These are phyloP conservation scores for Dicaeum eximium DNA, from an alignment of 2,113 vertebrate genomes.

Conservation along the genomic window DNA sequence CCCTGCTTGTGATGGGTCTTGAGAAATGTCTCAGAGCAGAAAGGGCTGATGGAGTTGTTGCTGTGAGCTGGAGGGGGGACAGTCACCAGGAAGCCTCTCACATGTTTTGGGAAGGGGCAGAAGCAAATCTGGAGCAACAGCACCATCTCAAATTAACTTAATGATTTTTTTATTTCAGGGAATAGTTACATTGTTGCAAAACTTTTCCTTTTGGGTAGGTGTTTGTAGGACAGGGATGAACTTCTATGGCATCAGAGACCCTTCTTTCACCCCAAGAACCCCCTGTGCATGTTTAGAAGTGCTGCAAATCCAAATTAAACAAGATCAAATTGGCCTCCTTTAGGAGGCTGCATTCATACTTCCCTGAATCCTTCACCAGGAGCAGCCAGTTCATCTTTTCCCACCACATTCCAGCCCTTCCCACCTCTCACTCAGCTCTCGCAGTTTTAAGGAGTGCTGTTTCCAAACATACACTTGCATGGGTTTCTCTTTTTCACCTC, in stretches of 20 bases:
- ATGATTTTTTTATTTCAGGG: not conserved
- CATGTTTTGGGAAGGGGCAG: not conserved
- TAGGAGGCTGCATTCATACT: accelerated
- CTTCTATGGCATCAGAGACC: not conserved
- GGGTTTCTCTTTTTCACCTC: not conserved
- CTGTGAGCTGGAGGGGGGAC: not conserved
- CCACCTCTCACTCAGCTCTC: not conserved
- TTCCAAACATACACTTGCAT: not conserved
- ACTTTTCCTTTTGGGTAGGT: not conserved
- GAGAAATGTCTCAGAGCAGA: not conserved
- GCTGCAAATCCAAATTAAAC: not conserved
- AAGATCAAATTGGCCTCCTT: not conserved
- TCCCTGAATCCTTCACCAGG: not conserved
- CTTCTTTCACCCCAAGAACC: not conserved
- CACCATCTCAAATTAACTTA: not conserved
- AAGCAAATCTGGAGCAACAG: not conserved
- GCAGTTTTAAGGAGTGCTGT: not conserved
- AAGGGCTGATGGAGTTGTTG: not conserved
- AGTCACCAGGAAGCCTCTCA: not conserved
- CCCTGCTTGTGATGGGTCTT: not conserved
- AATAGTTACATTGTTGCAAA: not conserved
- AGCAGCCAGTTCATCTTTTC: not conserved
- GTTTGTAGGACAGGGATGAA: not conserved
- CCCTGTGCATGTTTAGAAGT: accelerated
- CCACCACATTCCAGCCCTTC: not conserved